Evolutionary conservation across 2,113 vertebrate species (phyloP).

Genomic region (Paracanthobrama guichenoti): DNA sequence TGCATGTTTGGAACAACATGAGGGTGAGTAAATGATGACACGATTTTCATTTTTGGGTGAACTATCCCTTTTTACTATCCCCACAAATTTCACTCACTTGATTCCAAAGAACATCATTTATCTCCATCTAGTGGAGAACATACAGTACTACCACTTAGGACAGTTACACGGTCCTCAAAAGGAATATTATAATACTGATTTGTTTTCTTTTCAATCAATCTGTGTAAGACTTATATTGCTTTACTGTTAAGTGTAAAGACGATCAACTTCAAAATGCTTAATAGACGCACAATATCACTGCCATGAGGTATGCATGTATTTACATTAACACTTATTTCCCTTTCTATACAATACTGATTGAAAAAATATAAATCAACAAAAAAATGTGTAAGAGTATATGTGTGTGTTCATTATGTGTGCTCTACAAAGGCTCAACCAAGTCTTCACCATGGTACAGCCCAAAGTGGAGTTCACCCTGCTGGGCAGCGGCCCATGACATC

Average conservation of each 20-base stretch:
- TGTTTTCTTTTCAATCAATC: not conserved
- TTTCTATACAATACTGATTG: not conserved
- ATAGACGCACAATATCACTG: not conserved
- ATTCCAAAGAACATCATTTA: not conserved
- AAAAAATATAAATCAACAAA: not conserved
- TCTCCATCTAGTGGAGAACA: slow-evolving; percentile 46
- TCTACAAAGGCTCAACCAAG: slow-evolving; percentile 56
- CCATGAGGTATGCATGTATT: not conserved
- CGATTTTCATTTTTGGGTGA: no score
- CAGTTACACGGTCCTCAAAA: not conserved
- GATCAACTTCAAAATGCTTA: not conserved
- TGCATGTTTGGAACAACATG: no score
- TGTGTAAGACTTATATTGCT: not conserved
- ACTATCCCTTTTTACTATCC: no score
- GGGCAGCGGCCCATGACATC: slow-evolving; percentile 89
- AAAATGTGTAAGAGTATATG: not conserved
- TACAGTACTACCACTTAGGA: not conserved
- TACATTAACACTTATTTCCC: not conserved
- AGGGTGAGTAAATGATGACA: no score
- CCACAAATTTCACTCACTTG: not conserved
- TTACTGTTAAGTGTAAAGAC: not conserved
- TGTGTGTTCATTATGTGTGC: slow-evolving; percentile 6
- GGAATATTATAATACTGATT: not conserved
- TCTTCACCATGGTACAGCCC: slow-evolving; percentile 77
- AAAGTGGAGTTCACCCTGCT: slow-evolving; percentile 76